Base-by-base conservation (phyloP, 2,888 invertebrate genomes). In the Amphipoea oculea region DNA sequence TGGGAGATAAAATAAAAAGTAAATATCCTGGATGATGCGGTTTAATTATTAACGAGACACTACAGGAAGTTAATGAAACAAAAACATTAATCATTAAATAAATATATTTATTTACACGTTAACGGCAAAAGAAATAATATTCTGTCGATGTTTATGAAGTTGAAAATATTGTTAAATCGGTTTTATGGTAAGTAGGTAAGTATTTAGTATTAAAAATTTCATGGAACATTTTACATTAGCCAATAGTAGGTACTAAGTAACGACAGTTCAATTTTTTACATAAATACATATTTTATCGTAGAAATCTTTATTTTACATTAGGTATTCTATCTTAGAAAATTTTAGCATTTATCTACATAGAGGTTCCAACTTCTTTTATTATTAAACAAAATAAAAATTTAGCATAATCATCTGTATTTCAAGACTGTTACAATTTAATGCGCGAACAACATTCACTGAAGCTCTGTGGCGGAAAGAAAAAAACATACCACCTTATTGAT, bases 101-200 rank as follows among this genome's bases (percentile, higher is more conserved):
- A 96, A 97, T 96, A 96, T 97, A 96, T 96, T 96, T 97, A 97
- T 97, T 96, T 97, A 97, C 96, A 97, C 73, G 91, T 92, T 94
- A 96, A 96, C 96, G 93, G 93, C 93, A 92, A 95, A 95, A 94
- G 92, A 96, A 95, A 94, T 92, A 92, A 92, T 92, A 93, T 91
- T 94, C 93, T 92, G 95, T 96, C 95, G 95, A 96, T 96, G 95
- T 95, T 93, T 91, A 92, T 90, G 93, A 94, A 93, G 86, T 92
- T 91, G 86, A 86, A 93, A 92, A 91, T 90, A 91, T 90, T 91
- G 84, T 89, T 91, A 91, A 91, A 90, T 91, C 78, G 76, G 83
- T 78, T 84, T 74, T 81, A 76, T 75, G 75, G 79, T 73, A 90
- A 83, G 90, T 90, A 92, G 73, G 80, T 77, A 90, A 83, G 91